Base-by-base conservation (phyloP, 2,888 invertebrate genomes). In the Cryptosula pallasiana region DNA sequence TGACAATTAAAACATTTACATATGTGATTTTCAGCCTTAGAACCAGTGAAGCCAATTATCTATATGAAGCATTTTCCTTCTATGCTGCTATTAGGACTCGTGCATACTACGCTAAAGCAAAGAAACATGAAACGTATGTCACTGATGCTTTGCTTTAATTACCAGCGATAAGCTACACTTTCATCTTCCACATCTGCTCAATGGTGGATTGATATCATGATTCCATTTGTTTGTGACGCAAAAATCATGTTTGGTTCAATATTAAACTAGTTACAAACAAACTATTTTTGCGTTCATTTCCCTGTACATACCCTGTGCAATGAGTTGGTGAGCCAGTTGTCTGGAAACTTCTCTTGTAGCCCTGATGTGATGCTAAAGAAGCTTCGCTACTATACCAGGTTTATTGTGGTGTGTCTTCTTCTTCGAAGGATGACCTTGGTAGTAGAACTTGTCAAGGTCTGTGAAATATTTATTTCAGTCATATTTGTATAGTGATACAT, bases 301-400 rank as follows among this genome's bases (percentile, higher is more conserved):
- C n/a, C n/a, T n/a, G n/a, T n/a, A n/a, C n/a, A n/a, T n/a, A n/a
- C n/a, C n/a, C n/a, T n/a, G n/a, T n/a, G n/a, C n/a, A n/a, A n/a
- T n/a, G n/a, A n/a, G n/a, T n/a, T n/a, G n/a, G n/a, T n/a, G n/a
- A n/a, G n/a, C n/a, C n/a, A n/a, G n/a, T n/a, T n/a, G n/a, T n/a
- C 45, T 45, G 5, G 20, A 45, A 45, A 13, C 20, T 45, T 45
- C 75, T 72, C 57, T 74, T 76, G 36, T 80, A 86, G 87, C 77
- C 85, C 95, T 77, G 96, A 97, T 84, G 86, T 97, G 75, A 95
- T 97, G 93, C 95, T 97, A 76, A 97, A 97, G 86, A 97, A 97
- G 85, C 87, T 97, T 72, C 84, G 88, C 74, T 97, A 95, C 84
- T 97, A 96, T 86, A 95, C 96, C 29, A 89, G 97, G 75, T 97